phyloP scores from a whole-genome alignment of 2,113 vertebrate species.

The Psittacus erithacus region DNA sequence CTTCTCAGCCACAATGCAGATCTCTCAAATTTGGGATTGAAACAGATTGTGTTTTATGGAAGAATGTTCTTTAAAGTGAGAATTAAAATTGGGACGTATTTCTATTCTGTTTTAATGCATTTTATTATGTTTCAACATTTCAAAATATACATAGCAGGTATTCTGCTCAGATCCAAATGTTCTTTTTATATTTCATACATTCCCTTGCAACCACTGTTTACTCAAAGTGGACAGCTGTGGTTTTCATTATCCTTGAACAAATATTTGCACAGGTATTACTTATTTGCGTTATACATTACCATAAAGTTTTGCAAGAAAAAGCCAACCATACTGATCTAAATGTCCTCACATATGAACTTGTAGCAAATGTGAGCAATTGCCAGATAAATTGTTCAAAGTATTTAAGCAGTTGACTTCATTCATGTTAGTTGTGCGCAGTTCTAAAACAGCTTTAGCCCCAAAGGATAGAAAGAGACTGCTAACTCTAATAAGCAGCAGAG shows the following conservation, averaged over 20 bases:
- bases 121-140: background rate
- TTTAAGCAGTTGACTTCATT: background rate
- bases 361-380: background rate
- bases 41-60: background rate
- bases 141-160: background rate
- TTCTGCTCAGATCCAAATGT: background rate
- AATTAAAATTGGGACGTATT: background rate
- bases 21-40: background rate
- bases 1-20: background rate
- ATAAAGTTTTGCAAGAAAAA: background rate
- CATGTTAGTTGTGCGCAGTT: background rate
- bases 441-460: background rate
- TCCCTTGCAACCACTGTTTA: background rate
- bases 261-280: constrained; percentile 29
- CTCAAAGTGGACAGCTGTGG: constrained; percentile 22
- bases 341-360: background rate
- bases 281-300: background rate
- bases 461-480: background rate
- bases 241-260: constrained; percentile 25
- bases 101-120: background rate
- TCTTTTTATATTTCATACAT: background rate
- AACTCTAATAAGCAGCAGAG: background rate
- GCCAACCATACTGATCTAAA: background rate
- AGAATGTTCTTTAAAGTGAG: background rate
- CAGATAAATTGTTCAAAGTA: background rate